Conservation (phyloP, 2,797 vertebrate genomes). For the Hyperoplus lanceolatus region DNA sequence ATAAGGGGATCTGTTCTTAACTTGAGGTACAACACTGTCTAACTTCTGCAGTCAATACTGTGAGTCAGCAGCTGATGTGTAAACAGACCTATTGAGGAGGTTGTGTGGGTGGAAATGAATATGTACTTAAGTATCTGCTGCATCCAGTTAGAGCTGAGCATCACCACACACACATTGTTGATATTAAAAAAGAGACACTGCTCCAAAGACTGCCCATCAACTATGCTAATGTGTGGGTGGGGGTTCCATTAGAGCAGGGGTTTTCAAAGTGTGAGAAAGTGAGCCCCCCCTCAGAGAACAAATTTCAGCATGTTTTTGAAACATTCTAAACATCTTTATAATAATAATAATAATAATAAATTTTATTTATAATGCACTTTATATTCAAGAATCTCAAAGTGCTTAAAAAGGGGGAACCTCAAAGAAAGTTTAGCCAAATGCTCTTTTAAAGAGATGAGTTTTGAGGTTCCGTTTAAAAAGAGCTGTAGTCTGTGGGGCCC, state of each 20-base stretch:
- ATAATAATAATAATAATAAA: no score
- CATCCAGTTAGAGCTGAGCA: not conserved
- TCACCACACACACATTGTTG: not conserved
- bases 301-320: no score
- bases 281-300: no score
- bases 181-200: not conserved
- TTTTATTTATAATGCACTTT: no score
- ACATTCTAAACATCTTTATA: no score
- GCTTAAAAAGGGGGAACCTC: no score
- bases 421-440: no score
- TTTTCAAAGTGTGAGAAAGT: no score
- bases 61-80: conserved; percentile 25
- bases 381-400: no score
- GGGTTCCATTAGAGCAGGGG: not conserved
- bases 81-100: conserved; percentile 37
- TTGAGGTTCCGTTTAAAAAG: no score
- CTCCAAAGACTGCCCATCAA: not conserved
- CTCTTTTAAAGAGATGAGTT: no score
- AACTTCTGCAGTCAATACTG: not conserved
- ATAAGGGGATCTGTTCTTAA: not conserved
- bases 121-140: not conserved
- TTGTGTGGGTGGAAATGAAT: conserved; percentile 47
- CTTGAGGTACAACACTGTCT: not conserved
- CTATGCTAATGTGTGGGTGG: not conserved
- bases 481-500: no score